Conservation (phyloP, 2,888 invertebrate genomes). For the Tachina grossa region DNA sequence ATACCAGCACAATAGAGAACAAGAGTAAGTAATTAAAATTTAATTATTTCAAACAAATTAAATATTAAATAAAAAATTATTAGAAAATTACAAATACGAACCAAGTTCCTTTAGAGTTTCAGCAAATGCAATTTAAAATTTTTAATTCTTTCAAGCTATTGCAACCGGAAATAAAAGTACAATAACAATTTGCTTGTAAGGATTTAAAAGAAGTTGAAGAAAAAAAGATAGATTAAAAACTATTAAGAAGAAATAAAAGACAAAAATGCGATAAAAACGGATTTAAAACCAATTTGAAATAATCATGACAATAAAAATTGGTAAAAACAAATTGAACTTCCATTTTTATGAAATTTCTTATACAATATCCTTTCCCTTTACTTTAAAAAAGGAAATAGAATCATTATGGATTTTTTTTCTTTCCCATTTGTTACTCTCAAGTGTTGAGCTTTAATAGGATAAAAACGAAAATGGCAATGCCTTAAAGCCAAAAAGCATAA, state of each 20-base stretch:
- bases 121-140: slow-evolving; percentile 14
- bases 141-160: neutral
- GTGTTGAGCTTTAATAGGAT: slow-evolving; percentile 24
- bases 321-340: neutral
- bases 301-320: slow-evolving; percentile 41
- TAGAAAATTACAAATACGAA: neutral
- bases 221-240: slow-evolving; percentile 19
- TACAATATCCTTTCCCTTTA: slow-evolving; percentile 6
- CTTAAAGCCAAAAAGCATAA: neutral
- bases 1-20: slow-evolving; percentile 84
- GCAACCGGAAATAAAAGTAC: slow-evolving; percentile 40
- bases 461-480: slow-evolving; percentile 25
- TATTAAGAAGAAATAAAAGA: slow-evolving; percentile 24
- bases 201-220: slow-evolving; percentile 15
- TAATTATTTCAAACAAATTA: neutral
- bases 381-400: neutral
- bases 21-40: slow-evolving; percentile 80
- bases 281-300: slow-evolving; percentile 57
- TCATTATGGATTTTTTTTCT: neutral
- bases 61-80: neutral
- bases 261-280: slow-evolving; percentile 6
- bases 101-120: slow-evolving; percentile 3
- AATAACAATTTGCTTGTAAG: slow-evolving; percentile 40
- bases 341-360: slow-evolving; percentile 1
- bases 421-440: neutral